phyloP scores from a whole-genome alignment of 1,140 invertebrate species.

The Drosophila aff. region DNA sequence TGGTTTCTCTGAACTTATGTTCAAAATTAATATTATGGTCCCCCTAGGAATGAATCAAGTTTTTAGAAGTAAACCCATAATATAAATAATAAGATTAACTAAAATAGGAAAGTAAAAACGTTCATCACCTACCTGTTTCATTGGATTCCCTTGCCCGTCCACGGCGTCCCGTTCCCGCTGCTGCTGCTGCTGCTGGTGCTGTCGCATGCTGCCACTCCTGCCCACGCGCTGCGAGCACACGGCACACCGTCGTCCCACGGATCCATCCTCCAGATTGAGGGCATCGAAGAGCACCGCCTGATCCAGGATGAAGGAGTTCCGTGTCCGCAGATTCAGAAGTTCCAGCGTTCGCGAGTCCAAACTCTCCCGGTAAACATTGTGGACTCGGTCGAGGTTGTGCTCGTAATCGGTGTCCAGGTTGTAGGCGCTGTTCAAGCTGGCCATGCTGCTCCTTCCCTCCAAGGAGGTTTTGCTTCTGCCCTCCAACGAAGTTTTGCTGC shows the following conservation, averaged over 20 bases:
- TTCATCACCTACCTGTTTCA: constrained; percentile 49
- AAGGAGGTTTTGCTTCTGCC: constrained; percentile 38
- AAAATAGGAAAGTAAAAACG: background rate
- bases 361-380: constrained; percentile 80
- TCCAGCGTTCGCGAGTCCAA: constrained; percentile 79
- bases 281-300: constrained; percentile 66
- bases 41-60: too few relatives aligned
- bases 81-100: background rate
- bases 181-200: constrained; percentile 46
- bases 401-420: constrained; percentile 74
- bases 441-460: constrained; percentile 45
- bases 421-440: constrained; percentile 58
- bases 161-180: constrained; percentile 55
- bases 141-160: constrained; percentile 64
- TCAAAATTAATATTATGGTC: background rate
- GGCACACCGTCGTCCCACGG: constrained; percentile 36
- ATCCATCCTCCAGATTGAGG: constrained; percentile 72
- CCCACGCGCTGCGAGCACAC: constrained; percentile 33
- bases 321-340: constrained; percentile 69
- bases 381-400: constrained; percentile 74
- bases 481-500: constrained; percentile 33
- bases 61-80: too few relatives aligned
- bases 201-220: constrained; percentile 58
- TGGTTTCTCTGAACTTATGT: background rate
- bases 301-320: constrained; percentile 75